Evolutionary conservation across 2,113 vertebrate genomes (phyloP).

Genomic region (Ovis aries): DNA sequence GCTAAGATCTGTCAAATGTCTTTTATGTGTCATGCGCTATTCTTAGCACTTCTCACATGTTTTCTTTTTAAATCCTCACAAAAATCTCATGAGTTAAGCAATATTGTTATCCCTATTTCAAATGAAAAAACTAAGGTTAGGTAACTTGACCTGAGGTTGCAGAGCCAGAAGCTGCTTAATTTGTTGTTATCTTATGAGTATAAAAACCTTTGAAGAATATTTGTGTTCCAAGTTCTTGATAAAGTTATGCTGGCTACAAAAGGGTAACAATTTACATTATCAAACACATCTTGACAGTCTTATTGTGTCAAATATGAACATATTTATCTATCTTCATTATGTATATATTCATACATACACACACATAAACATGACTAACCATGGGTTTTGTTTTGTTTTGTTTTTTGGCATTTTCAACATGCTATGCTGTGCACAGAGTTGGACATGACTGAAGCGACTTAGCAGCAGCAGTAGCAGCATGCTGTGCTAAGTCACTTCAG

Average conservation of each 20-base stretch:
- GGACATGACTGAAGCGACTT: too few species aligned
- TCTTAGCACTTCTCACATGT: background rate
- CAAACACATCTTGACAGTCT: background rate
- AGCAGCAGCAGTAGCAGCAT: too few species aligned
- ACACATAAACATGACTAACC: background rate
- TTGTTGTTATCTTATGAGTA: background rate
- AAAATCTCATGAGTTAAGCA: background rate
- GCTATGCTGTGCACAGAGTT: background rate
- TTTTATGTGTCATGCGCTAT: constrained; percentile 6
- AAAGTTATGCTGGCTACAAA: background rate
- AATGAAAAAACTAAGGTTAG: background rate
- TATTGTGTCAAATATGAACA: background rate
- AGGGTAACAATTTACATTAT: constrained; percentile 26
- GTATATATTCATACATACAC: background rate
- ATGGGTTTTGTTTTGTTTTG: background rate
- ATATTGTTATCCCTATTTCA: background rate
- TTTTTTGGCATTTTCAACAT: background rate
- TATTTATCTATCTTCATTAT: background rate
- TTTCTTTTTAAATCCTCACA: background rate
- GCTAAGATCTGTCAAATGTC: background rate
- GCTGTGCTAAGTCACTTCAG: background rate
- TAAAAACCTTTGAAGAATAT: background rate
- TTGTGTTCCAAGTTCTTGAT: background rate
- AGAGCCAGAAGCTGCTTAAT: background rate
- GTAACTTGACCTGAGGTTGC: background rate